Conservation (phyloP, 2,888 invertebrate species). For the Acanthoscelides obtectus region DNA sequence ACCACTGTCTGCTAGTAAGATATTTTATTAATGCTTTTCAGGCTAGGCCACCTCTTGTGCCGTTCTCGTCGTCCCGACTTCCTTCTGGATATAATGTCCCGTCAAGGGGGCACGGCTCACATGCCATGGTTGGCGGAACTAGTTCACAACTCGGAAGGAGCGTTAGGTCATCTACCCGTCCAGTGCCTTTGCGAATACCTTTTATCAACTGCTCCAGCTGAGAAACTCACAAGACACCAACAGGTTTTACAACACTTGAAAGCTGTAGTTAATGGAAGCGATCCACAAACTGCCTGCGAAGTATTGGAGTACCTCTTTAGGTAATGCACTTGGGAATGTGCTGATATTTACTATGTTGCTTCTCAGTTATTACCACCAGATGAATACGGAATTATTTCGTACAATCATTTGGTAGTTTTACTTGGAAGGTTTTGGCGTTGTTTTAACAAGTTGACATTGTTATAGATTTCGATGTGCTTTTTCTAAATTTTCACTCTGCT, state of each 20-base stretch:
- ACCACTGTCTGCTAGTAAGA: too few species aligned
- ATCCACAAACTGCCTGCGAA: conserved; percentile 63
- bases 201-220: conserved; percentile 62
- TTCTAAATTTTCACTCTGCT: too few species aligned
- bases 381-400: too few species aligned
- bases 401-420: too few species aligned
- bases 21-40: too few species aligned
- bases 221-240: conserved; percentile 67
- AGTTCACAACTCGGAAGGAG: conserved; percentile 86
- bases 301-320: conserved; percentile 83
- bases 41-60: conserved; percentile 82
- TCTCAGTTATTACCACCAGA: too few species aligned
- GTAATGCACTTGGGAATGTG: too few species aligned
- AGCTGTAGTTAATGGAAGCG: conserved; percentile 51
- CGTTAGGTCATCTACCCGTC: conserved; percentile 84
- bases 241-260: conserved; percentile 61
- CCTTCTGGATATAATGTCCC: conserved; percentile 84
- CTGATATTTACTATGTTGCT: too few species aligned
- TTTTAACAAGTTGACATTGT: too few species aligned
- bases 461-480: too few species aligned
- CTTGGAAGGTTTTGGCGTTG: too few species aligned
- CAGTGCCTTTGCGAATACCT: conserved; percentile 96
- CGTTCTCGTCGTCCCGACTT: conserved; percentile 87
- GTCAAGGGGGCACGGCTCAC: conserved; percentile 78
- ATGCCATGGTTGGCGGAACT: conserved; percentile 97